Evolutionary conservation across 1,140 invertebrate species (phyloP), one percentile per base, ranked within the genome.

Genomic region (Nasonia vitripennis): DNA sequence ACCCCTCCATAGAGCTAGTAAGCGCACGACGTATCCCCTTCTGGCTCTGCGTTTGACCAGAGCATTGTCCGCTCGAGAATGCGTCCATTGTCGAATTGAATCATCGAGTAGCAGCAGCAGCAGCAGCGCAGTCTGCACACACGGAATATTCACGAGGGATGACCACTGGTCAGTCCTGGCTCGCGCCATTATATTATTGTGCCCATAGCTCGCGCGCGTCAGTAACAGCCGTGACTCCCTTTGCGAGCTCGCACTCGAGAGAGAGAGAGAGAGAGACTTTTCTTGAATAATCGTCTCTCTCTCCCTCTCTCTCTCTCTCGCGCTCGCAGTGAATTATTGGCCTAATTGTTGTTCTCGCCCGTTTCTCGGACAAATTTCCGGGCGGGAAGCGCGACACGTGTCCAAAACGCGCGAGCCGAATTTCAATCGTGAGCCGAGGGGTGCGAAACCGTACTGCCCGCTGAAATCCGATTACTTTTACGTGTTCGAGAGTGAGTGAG

Each of bases 41-140:
- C 81, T 37, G 41, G 27, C 82, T 85, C 62, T 90, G 90, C 89
- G 88, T 91, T 93, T 93, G 91, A 92, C 91, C 91, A 88, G 81
- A 87, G 89, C 87, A 92, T 93, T 92, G 91, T 93, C 87, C 89
- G 85, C 45, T 34, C 9, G 37, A 85, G 87, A 89, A 90, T 89
- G 87, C 23, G 88, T 73, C 91, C 87, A 93, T 93, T 93, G 92
- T 93, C 89, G 86, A 90, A 91, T 92, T 91, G 91, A 92, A 92
- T 93, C 91, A 92, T 92, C 89, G 89, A 79, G 27, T 27, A 27
- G 73, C 89, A 88, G 86, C 71, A 79, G 78, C 37, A 27, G 74
- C 70, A 6, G 55, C 73, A 27, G 83, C 45, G 51, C 51, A 55
- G 11, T 17, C 12, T 55, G 51, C 17, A 62, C 17, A 62, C 55